phyloP scores from a whole-genome alignment of 30 jellyfish, hydroid and myxozoan species.

The Turritopsis rubra region DNA sequence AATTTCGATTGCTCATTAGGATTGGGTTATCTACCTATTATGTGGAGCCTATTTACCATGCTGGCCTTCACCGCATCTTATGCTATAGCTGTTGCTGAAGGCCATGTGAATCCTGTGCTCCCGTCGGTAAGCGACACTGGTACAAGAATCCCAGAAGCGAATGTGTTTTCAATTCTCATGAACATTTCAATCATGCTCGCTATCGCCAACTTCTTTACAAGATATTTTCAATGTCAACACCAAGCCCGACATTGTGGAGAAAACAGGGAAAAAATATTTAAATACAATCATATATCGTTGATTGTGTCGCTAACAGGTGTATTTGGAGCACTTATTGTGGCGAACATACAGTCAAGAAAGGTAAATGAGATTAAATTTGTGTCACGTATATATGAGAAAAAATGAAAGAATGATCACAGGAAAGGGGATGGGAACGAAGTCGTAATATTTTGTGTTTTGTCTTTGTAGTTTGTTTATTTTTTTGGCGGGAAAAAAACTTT shows the following conservation, averaged over 20 bases:
- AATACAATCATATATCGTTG: slow-evolving; percentile 46
- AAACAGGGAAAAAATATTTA: slow-evolving; percentile 39
- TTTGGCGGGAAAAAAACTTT: background rate
- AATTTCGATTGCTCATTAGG: slow-evolving; percentile 48
- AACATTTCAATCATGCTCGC: slow-evolving; percentile 52
- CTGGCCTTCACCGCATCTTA: slow-evolving; percentile 48
- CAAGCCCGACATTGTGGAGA: slow-evolving; percentile 65
- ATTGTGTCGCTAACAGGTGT: slow-evolving; percentile 45
- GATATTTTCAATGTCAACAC: slow-evolving; percentile 71
- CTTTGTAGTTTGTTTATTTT: background rate
- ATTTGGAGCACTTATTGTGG: slow-evolving; percentile 70
- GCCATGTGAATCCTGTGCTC: slow-evolving; percentile 65
- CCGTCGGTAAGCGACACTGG: slow-evolving; percentile 90
- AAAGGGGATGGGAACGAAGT: background rate
- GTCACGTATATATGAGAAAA: too few species aligned
- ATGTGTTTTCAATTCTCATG: slow-evolving; percentile 55
- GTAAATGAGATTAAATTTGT: too few species aligned
- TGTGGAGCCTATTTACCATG: slow-evolving; percentile 59
- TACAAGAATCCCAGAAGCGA: slow-evolving; percentile 68
- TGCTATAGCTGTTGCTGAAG: slow-evolving; percentile 50
- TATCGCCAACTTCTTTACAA: slow-evolving; percentile 40
- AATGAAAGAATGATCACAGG: too few species aligned
- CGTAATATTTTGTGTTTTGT: background rate
- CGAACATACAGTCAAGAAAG: slow-evolving; percentile 62
- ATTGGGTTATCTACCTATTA: slow-evolving; percentile 65